Evolutionary conservation across 2,797 vertebrate species (phyloP).

Genomic region (Poeciliopsis infans): DNA sequence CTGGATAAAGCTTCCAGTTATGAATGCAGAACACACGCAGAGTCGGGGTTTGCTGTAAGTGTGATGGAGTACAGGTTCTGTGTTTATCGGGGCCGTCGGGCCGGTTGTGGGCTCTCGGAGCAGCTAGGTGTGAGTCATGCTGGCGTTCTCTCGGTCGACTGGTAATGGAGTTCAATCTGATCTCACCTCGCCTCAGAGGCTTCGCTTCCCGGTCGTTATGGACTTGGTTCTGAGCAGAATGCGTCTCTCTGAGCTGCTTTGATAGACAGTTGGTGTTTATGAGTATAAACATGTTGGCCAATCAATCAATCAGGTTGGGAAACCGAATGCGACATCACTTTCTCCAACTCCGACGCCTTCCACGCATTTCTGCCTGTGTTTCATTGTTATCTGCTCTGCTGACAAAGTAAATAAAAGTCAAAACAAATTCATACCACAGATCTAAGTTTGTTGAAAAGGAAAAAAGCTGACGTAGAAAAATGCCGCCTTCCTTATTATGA

Average conservation of each 20-base stretch:
- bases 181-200: constrained; percentile 36
- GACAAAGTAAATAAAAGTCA: neutral
- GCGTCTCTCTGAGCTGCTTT: constrained; percentile 16
- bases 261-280: constrained; percentile 4
- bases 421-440: constrained; percentile 9
- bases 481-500: constrained; percentile 59
- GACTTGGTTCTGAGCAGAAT: constrained; percentile 28
- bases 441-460: neutral
- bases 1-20: constrained; percentile 61
- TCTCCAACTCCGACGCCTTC: neutral
- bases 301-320: constrained; percentile 6
- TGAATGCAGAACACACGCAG: constrained; percentile 68
- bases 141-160: constrained; percentile 66
- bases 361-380: neutral
- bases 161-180: constrained; percentile 71
- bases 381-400: neutral
- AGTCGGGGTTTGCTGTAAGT: constrained; percentile 59
- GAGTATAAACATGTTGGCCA: constrained; percentile 14
- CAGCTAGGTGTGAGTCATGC: constrained; percentile 65
- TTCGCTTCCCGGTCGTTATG: constrained; percentile 55
- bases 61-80: constrained; percentile 16
- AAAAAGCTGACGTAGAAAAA: constrained; percentile 50
- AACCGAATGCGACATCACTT: constrained; percentile 13
- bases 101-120: constrained; percentile 54
- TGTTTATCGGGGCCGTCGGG: constrained; percentile 59